Conservation (phyloP, 2,888 invertebrate genomes). For the Ophion ventricosus region DNA sequence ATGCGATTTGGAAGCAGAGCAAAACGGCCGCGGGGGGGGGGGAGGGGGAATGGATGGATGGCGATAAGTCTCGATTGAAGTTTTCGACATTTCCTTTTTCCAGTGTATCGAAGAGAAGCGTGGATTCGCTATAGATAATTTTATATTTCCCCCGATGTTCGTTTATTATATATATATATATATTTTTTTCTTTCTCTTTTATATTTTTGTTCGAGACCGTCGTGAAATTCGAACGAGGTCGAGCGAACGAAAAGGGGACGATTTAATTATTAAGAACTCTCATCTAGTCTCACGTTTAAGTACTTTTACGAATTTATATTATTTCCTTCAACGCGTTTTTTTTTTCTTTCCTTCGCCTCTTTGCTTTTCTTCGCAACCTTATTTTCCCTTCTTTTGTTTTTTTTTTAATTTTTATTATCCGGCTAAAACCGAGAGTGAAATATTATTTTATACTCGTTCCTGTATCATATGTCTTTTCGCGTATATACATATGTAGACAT, state of each 20-base stretch:
- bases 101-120: background rate
- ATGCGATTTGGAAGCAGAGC: constrained; percentile 47
- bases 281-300: constrained; percentile 68
- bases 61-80: constrained; percentile 15
- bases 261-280: constrained; percentile 64
- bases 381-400: constrained; percentile 1
- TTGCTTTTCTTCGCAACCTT: constrained; percentile 1
- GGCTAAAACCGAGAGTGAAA: constrained; percentile 11
- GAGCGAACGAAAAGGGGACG: constrained; percentile 14
- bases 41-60: constrained; percentile 16
- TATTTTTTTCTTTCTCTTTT: constrained; percentile 35
- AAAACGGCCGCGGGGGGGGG: constrained; percentile 12
- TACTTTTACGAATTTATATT: constrained; percentile 61
- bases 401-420: constrained; percentile 13
- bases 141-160: constrained; percentile 32
- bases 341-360: constrained; percentile 21
- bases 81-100: constrained; percentile 24
- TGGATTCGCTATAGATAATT: constrained; percentile 28
- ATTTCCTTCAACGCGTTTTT: constrained; percentile 53
- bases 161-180: too few species aligned
- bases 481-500: background rate
- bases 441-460: constrained; percentile 35
- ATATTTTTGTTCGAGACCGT: constrained; percentile 72
- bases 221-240: constrained; percentile 45
- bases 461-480: constrained; percentile 44